Conservation (phyloP, 2,888 invertebrate genomes). For the Apotomis turbidana region DNA sequence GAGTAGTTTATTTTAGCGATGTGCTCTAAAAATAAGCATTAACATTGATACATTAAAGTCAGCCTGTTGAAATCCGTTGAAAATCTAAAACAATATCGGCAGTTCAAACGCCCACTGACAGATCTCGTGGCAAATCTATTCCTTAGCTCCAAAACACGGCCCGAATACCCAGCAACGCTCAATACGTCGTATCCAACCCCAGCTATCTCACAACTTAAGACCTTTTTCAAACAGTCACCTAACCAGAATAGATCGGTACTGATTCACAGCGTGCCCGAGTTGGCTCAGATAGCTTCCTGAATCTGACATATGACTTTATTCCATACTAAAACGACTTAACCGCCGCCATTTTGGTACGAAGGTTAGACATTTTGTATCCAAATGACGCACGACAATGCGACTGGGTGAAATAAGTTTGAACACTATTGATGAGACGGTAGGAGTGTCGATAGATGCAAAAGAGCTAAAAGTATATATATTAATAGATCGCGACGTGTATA, state of each 20-base stretch:
- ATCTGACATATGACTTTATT: slow-evolving; percentile 20
- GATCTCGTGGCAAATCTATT: background rate
- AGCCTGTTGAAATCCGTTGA: background rate
- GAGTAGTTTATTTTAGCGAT: no score
- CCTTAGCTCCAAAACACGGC: slow-evolving; percentile 8
- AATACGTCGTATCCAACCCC: background rate
- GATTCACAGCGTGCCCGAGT: slow-evolving; percentile 38
- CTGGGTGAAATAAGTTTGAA: background rate
- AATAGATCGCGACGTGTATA: slow-evolving; percentile 32
- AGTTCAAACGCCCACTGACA: slow-evolving; percentile 10
- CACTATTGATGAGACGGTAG: background rate
- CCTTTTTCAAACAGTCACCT: slow-evolving; percentile 10
- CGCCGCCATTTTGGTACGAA: background rate
- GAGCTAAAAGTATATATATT: slow-evolving; percentile 10
- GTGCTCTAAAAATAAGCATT: no score
- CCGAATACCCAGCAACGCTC: background rate
- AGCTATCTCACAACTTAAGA: background rate
- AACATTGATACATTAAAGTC: no score
- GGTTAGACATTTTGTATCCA: background rate
- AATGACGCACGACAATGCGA: background rate
- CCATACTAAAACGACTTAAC: background rate
- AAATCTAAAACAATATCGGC: slow-evolving; percentile 16
- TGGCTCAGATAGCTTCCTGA: slow-evolving; percentile 37
- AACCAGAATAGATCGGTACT: slow-evolving; percentile 38
- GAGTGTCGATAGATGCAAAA: background rate